Base-by-base conservation (phyloP, 2,113 vertebrate genomes). In the Zosterops lateralis region DNA sequence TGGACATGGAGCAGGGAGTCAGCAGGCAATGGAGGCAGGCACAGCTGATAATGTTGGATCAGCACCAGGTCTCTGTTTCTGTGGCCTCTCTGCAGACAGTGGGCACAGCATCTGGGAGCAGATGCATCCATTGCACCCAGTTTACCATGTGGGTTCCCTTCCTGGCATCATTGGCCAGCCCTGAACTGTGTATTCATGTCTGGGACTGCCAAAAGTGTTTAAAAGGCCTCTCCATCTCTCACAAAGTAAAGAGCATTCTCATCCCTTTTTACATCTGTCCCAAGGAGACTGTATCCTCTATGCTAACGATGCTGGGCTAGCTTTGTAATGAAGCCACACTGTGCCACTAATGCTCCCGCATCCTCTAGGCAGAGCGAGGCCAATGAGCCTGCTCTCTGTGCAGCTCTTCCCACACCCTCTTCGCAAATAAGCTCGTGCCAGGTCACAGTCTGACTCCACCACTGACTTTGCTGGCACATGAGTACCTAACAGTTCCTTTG, bases 211-310 rank as follows among this genome's bases (percentile, higher is more conserved):
- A 45, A 17, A 91, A 71, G 8, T n/a, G 18, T 62, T 90, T 84
- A 54, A 90, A 88, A 95, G 42, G 29, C 34, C 16, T 71, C 48
- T 77, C 77, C 51, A 66, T n/a, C 84, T 77, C 48, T 48, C 48
- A 84, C 0, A 5, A 84, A 84, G n/a, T 21, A 71, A 84, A 71
- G 13, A 67, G n/a, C 28, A 89, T 74, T 57, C 65, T 86, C 28
- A 3, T 72, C 31, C n/a, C 48, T 57, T 65, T 19, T 71, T 53
- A 78, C 22, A 53, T 58, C 67, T 86, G 64, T 29, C 79, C 80
- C 68, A 95, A 90, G 57, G 70, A 93, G 65, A 94, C 34, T 40
- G 40, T 72, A 93, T 42, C 78, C 62, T 87, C 87, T 34, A 38
- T 3, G 34, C 18, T 62, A 73, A 72, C 0, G 0, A 76, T 14